These are phyloP conservation scores for Oenanthe oenanthe DNA, from an alignment of 2,113 vertebrate genomes.

Conservation along the genomic window DNA sequence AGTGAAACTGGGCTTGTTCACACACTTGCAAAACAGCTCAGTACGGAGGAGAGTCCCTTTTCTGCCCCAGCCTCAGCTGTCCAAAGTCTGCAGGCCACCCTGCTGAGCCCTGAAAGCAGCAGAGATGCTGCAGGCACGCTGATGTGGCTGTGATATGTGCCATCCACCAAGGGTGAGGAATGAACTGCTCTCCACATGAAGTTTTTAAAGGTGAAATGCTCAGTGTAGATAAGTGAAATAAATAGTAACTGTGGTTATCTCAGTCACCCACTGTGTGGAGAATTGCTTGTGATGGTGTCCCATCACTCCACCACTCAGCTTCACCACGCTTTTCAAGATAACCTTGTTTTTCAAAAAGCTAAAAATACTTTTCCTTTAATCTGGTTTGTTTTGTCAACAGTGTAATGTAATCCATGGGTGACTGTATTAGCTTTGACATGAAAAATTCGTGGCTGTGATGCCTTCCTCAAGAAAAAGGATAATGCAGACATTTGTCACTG, in stretches of 20 bases:
- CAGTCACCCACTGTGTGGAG: neutral
- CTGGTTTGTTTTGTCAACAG: neutral
- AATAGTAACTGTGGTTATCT: neutral
- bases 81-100: neutral
- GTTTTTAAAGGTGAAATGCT: neutral
- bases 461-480: neutral
- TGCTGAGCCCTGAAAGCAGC: neutral
- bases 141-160: neutral
- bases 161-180: accelerated
- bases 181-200: neutral
- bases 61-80: neutral
- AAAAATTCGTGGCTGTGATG: neutral
- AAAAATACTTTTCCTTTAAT: neutral
- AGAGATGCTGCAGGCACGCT: neutral
- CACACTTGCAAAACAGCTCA: accelerated
- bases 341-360: neutral
- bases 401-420: neutral
- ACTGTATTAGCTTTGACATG: neutral
- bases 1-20: neutral
- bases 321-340: neutral
- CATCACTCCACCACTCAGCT: neutral
- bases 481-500: neutral
- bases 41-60: neutral
- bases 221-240: neutral
- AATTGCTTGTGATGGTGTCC: neutral